Evolutionary conservation across 1,140 invertebrate species (phyloP).

Genomic region (Temnothorax curvispinosus): DNA sequence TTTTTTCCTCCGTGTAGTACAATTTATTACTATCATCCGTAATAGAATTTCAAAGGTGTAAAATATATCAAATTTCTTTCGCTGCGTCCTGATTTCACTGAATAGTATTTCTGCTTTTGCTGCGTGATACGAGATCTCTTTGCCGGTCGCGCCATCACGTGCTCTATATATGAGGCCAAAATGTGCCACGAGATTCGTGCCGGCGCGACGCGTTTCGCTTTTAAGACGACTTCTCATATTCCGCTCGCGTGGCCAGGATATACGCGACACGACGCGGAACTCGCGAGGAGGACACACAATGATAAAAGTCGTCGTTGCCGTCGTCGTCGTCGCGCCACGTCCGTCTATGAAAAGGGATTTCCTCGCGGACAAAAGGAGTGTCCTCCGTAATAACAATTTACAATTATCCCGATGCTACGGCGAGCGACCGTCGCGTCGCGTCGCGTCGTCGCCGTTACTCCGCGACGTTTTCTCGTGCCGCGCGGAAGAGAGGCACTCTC

Average conservation of each 20-base stretch:
- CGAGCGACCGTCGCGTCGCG: background rate
- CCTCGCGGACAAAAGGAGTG: slow-evolving; percentile 23
- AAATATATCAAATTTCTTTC: background rate
- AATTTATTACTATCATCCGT: background rate
- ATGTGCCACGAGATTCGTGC: slow-evolving; percentile 9
- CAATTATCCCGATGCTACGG: slow-evolving; percentile 37
- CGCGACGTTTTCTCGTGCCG: background rate
- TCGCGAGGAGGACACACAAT: slow-evolving; percentile 26
- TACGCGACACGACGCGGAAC: slow-evolving; percentile 43
- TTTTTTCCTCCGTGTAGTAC: background rate
- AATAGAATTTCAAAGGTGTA: background rate
- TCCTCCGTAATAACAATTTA: slow-evolving; percentile 59
- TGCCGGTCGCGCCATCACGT: background rate
- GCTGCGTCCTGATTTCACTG: background rate
- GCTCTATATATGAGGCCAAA: slow-evolving; percentile 13
- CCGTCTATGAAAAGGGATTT: slow-evolving; percentile 43
- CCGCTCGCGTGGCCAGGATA: slow-evolving; percentile 72
- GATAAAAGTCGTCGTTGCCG: slow-evolving; percentile 4
- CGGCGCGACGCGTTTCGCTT: slow-evolving; percentile 24
- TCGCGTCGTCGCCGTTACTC: background rate
- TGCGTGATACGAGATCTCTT: slow-evolving; percentile 13
- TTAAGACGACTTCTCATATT: slow-evolving; percentile 72
- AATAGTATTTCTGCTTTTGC: background rate
- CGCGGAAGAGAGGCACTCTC: background rate
- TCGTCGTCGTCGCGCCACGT: slow-evolving; percentile 23